These are phyloP conservation scores for Pluvianellus socialis DNA, from an alignment of 2,113 vertebrate genomes.

Conservation along the genomic window DNA sequence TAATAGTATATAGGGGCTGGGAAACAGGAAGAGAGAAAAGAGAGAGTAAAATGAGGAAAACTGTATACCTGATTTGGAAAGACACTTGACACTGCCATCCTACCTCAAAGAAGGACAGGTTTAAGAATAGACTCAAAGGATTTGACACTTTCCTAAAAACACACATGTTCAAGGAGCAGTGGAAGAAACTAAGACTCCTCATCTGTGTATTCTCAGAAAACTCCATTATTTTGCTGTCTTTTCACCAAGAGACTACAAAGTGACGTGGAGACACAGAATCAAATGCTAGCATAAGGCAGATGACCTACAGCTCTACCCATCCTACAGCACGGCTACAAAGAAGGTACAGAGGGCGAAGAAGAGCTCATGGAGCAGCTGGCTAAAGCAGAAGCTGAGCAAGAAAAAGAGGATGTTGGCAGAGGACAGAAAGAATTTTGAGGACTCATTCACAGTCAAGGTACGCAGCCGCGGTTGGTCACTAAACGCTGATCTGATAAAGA, in stretches of 20 bases:
- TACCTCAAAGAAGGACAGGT: background rate
- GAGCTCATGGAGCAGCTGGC: slow-evolving; percentile 28
- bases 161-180: background rate
- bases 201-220: background rate
- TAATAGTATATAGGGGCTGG: background rate
- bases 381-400: slow-evolving; percentile 53
- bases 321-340: slow-evolving; percentile 28
- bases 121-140: background rate
- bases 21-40: background rate
- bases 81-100: background rate
- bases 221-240: slow-evolving; percentile 3
- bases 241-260: background rate
- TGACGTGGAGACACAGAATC: background rate
- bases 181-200: slow-evolving; percentile 5
- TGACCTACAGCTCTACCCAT: slow-evolving; percentile 40
- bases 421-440: slow-evolving; percentile 21
- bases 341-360: background rate
- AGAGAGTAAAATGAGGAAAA: background rate
- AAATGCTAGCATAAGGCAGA: background rate
- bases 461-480: background rate
- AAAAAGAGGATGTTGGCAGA: slow-evolving; percentile 27
- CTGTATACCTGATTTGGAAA: background rate
- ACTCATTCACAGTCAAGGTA: slow-evolving; percentile 19
- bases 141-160: background rate
- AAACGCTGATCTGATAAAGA: background rate